Percentiles rank a stretch among this genome's conserved stretches.
Evolutionary conservation across 2,888 invertebrate genomes (phyloP).

Genomic region (Oasisia sp.): DNA sequence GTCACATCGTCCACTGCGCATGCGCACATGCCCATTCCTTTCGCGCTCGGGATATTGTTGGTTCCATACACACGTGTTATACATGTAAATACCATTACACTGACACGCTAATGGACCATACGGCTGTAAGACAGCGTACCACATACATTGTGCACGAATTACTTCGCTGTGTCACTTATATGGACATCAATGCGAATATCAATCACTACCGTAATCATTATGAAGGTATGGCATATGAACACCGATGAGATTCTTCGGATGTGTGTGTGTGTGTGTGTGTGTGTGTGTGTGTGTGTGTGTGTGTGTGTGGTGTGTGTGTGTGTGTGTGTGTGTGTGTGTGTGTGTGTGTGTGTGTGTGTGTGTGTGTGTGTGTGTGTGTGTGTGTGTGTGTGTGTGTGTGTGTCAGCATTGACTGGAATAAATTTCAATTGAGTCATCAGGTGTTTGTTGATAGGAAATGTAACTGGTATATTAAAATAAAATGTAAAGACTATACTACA

Average conservation of each 20-base stretch:
- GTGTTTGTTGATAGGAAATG: neutral
- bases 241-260: neutral
- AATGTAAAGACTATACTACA: neutral
- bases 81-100: neutral
- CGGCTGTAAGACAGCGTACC: neutral
- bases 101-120: neutral
- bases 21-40: conserved; percentile 26
- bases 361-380: no score
- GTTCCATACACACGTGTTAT: neutral
- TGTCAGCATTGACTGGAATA: no score
- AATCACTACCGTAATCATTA: neutral
- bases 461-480: neutral
- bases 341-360: no score
- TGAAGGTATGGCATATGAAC: neutral
- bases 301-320: no score
- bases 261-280: neutral
- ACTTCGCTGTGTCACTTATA: neutral
- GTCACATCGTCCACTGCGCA: conserved; percentile 29
- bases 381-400: no score
- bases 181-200: neutral
- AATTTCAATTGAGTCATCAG: no score
- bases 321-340: no score
- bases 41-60: neutral
- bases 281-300: no score
- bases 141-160: neutral